Conservation (phyloP, 92 coral and sea anemone species). For the Paragorgia papillata region DNA sequence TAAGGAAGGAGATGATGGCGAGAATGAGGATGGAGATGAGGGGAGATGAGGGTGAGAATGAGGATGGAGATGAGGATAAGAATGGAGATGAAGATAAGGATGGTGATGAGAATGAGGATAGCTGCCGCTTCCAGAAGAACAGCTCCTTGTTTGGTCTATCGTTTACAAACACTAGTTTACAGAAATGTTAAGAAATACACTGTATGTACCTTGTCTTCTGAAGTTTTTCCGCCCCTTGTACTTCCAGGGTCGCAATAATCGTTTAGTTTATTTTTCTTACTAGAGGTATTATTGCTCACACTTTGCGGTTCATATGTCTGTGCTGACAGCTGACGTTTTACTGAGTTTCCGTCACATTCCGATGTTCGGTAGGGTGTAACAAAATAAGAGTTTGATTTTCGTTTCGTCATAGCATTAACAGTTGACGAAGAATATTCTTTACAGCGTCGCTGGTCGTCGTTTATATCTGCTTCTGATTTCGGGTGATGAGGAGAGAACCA, state of each 20-base stretch:
- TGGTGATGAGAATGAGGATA: too few relatives aligned
- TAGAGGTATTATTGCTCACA: background rate
- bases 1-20: too few relatives aligned
- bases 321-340: background rate
- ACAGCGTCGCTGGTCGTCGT: background rate
- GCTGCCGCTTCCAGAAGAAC: too few relatives aligned
- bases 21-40: too few relatives aligned
- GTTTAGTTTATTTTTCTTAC: background rate
- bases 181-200: too few relatives aligned
- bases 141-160: too few relatives aligned
- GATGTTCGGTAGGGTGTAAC: constrained; percentile 35
- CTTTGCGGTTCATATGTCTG: background rate
- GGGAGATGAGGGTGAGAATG: too few relatives aligned
- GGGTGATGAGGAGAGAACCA: background rate
- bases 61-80: too few relatives aligned
- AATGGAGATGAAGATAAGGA: too few relatives aligned
- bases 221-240: background rate
- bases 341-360: background rate
- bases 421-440: background rate
- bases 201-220: background rate
- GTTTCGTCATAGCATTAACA: background rate
- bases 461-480: background rate
- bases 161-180: too few relatives aligned
- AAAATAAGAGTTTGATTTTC: constrained; percentile 22
- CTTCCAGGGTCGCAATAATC: background rate